Percentiles rank a stretch among this genome's conserved stretches.
These are phyloP conservation scores for Synanthedon tipuliformis DNA, from an alignment of 2,888 invertebrate genomes.

Conservation along the genomic window DNA sequence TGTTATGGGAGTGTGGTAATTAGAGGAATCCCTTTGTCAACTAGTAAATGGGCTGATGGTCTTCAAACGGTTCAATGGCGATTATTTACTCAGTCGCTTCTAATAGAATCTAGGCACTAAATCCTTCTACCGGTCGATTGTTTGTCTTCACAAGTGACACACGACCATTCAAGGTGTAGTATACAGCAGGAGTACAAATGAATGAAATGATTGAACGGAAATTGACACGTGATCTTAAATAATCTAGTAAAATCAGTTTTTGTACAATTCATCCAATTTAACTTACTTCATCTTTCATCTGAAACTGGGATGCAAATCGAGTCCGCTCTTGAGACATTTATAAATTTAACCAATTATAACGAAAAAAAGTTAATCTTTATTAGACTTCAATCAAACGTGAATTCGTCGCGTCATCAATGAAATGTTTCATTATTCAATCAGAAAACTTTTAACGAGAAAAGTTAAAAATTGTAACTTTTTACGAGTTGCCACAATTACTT, in stretches of 20 bases:
- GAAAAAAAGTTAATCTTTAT: not conserved
- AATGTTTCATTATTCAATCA: conserved; percentile 22
- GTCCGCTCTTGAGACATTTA: not conserved
- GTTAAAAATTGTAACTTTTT: conserved; percentile 17
- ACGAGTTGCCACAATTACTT: conserved; percentile 11
- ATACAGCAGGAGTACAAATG: too few relatives aligned
- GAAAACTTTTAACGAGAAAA: conserved; percentile 28
- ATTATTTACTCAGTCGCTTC: too few relatives aligned
- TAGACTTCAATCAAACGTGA: conserved; percentile 2
- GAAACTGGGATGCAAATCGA: not conserved
- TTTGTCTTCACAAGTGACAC: too few relatives aligned
- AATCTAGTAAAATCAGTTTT: not conserved
- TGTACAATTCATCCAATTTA: not conserved
- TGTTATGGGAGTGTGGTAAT: too few relatives aligned
- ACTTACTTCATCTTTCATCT: not conserved
- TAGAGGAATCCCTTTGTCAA: too few relatives aligned
- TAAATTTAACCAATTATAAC: not conserved
- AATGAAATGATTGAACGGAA: too few relatives aligned
- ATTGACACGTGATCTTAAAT: too few relatives aligned
- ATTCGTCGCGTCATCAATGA: conserved; percentile 15
- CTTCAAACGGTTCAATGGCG: too few relatives aligned
- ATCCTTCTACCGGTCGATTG: too few relatives aligned
- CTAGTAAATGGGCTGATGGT: too few relatives aligned
- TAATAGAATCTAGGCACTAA: too few relatives aligned
- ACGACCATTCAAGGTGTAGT: too few relatives aligned